Evolutionary conservation across 1,140 invertebrate species (phyloP), one percentile per base, ranked within the genome.

Genomic region (Phortica variegata): DNA sequence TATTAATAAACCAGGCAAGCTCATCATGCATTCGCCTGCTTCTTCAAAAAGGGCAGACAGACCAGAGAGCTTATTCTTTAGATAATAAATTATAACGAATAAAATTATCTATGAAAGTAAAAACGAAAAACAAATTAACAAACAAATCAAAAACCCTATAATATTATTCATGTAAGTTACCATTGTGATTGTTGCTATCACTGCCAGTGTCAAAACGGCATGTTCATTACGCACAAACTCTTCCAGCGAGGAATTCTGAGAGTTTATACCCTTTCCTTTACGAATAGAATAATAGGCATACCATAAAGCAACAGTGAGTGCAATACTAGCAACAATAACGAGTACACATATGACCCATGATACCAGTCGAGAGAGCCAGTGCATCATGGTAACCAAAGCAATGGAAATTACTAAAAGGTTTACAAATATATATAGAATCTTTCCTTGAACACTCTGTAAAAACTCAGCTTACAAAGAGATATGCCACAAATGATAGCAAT

Each of bases 341-440:
- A 90, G 73, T 43, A 88, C 81, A 79, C 94, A 87, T 53, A 95
- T 89, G 42, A 95, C 83, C 85, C 88, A 93, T 10, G 91, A 90
- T 1, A 95, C 87, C 20, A 93, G 65, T 44, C 83, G 83, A 1
- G 92, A 90, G 49, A 95, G 63, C 69, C 89, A 87, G 76, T 94
- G 89, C 57, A 95, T 84, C 52, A 94, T 82, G 36, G 88, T 84
- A 12, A 94, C 88, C 80, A 92, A 86, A 8, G 90, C 75, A 40
- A 94, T 79, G 7, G 91, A 91, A 40, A 93, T 81, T 60, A 89
- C 89, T 92, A 60, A 47, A 53, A 33, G 29, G 4, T 9, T 3
- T 8, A 20, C 8, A 20, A 33, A 32, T 12, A 36, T 20, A 12
- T 39, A 47, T 21, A 26, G 43, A 36, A 9, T 31, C 17, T 2